Base-by-base conservation (phyloP, 2,113 vertebrate genomes). In the Deroptyus accipitrinus region DNA sequence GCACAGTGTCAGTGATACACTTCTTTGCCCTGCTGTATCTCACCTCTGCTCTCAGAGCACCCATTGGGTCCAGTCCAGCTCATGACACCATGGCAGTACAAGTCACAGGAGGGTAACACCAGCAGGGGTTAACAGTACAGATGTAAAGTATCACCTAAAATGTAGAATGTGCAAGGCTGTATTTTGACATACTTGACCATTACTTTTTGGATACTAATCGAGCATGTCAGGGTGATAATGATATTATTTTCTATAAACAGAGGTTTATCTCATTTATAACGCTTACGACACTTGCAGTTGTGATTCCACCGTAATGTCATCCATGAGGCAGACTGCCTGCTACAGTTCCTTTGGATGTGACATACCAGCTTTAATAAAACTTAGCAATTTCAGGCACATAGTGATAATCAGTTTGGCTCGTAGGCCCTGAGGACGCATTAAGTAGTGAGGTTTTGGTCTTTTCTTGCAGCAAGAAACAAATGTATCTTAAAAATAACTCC, bases 381-480 rank as follows among this genome's bases (percentile, higher is more conserved):
- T 1, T 59, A 92, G 48, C 55, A 59, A 68, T 90, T 94, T 86
- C 90, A 94, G 69, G 68, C 76, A 75, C n/a, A 19, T 24, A 6
- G 55, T 39, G 37, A 82, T 90, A 61, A 93, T 94, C 66, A 39
- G 51, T 88, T 92, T 86, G 84, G 30, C 83, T 51, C 68, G 27
- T 78, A 73, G 64, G 35, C 92, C 84, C 90, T 48, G 52, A 96
- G 57, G 61, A 94, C 27, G 22, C 76, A 86, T 95, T 88, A 88
- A 86, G 52, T 79, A 24, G 39, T 86, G 48, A 68, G 14, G 51
- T 39, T 87, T 88, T 83, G 64, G 73, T 88, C 83, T 95, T 95
- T 78, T 88, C 88, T 92, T 96, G 67, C 27, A 94, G 39, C 39
- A 72, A 79, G 62, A 90, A 88, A 44, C 49, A 88, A 95, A 67